Base-by-base conservation (phyloP, 2,797 vertebrate species). In the Anableps anableps region DNA sequence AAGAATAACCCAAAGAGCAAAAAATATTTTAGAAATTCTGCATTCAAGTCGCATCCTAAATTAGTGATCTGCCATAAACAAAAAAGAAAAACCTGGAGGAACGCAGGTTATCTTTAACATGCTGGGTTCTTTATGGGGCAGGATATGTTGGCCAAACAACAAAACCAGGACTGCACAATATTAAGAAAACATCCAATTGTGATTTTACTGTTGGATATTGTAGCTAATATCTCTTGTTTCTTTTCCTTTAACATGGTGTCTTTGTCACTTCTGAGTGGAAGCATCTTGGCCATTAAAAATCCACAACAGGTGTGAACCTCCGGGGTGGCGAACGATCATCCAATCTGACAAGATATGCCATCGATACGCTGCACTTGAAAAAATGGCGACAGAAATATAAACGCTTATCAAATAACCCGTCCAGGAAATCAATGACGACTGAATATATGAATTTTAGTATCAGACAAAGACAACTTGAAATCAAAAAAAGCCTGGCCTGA, bases 1-100 rank as follows among this genome's bases (percentile, higher is more conserved):
- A 88, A 92, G 91, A 94, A 91, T 91, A 91, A 86, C 81, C 68
- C 50, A 62, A 62, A 16, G 78, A 88, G 21, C 84, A 80, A 23
- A 70, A 88, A 75, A 79, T 88, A 83, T 17, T 34, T 60, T 29
- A 62, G 29, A 91, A 91, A 87, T 88, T 88, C 80, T 88, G 79
- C 48, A 74, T 50, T 72, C 72, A 38, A 77, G 76, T 14, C 70
- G 53, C 0, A 31, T 81, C 34, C 62, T n/a, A 76, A 68, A 78
- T 86, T 43, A 81, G 66, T 17, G 79, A 55, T 31, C 43, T 74
- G 73, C 26, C 36, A 31, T 60, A 48, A 81, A 73, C 38, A 41
- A 48, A 81, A 73, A 43, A 43, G 11, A 36, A 70, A 41, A 41
- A 14, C 10, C 13, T 70, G 23, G 17, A 41, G 11, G 9, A 26